Percentiles rank a stretch among this genome's conserved stretches.
phyloP scores from a whole-genome alignment of 1,140 invertebrate species.

The Cherax quadricarinatus region DNA sequence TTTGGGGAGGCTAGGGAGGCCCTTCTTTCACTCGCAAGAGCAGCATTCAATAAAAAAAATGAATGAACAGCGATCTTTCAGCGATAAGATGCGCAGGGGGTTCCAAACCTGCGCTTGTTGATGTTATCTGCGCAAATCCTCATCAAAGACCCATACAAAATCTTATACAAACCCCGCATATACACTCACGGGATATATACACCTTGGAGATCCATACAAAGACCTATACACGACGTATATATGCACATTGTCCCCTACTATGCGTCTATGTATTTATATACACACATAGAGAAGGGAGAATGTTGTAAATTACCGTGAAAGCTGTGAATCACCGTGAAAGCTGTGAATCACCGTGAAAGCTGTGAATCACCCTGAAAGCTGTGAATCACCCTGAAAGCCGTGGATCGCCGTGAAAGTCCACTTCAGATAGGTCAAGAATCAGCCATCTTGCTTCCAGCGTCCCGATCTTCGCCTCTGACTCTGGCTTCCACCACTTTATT shows the following conservation, averaged over 20 bases:
- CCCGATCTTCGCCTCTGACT: background rate
- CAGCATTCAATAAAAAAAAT: conserved; percentile 57
- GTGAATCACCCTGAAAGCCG: background rate
- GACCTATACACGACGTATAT: no score
- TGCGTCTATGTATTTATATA: no score
- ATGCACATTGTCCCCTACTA: no score
- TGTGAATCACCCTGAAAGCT: background rate
- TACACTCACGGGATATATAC: no score
- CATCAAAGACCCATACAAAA: no score
- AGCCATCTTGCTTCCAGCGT: background rate
- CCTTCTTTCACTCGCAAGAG: conserved; percentile 9
- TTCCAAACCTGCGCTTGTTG: conserved; percentile 48
- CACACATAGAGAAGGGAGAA: no score
- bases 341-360: background rate
- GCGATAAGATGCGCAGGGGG: conserved; percentile 43
- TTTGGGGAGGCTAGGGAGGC: conserved; percentile 2
- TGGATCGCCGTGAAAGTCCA: background rate
- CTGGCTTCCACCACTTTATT: background rate
- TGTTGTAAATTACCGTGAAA: background rate
- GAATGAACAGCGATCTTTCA: conserved; percentile 56
- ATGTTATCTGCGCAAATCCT: conserved; percentile 31
- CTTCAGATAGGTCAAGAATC: background rate
- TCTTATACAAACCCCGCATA: no score
- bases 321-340: background rate
- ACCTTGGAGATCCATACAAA: no score